Evolutionary conservation across 2,113 vertebrate genomes (phyloP).

Genomic region (Callionymus lyra): DNA sequence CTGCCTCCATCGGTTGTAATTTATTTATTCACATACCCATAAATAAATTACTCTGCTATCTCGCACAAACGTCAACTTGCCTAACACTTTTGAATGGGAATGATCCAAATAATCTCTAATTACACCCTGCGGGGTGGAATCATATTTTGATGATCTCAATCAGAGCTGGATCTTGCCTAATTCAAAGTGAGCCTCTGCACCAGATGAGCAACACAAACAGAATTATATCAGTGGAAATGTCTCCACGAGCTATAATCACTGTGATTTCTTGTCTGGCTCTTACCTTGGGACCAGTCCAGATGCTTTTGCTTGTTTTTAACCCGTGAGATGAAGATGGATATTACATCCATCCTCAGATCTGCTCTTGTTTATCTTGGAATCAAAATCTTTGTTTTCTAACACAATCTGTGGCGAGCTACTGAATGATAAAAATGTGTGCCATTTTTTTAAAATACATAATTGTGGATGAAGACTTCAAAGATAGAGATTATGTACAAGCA

Average conservation of each 20-base stretch:
- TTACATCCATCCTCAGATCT: no score
- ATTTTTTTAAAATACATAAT: no score
- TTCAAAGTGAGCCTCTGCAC: constrained; percentile 23
- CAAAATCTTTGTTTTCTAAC: no score
- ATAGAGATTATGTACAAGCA: no score
- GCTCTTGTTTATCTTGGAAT: no score
- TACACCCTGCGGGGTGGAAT: no score
- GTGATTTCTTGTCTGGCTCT: constrained; percentile 20
- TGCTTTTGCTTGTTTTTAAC: constrained; percentile 20
- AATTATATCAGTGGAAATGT: constrained; percentile 13
- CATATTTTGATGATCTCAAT: constrained; percentile 6
- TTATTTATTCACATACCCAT: constrained; percentile 82
- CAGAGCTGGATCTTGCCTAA: constrained; percentile 23
- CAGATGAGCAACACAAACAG: constrained; percentile 22
- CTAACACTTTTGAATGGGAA: constrained; percentile 40
- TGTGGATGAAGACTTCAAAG: no score
- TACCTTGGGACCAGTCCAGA: constrained; percentile 9
- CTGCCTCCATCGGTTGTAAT: constrained; percentile 81
- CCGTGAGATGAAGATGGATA: constrained; percentile 11
- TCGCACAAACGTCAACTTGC: no score
- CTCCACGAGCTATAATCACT: constrained; percentile 9
- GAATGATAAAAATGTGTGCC: no score
- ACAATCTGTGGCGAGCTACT: no score
- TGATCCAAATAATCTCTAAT: constrained; percentile 2
- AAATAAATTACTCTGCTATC: constrained; percentile 66